These are phyloP conservation scores for Tragelaphus buxtoni DNA, from an alignment of 2,113 vertebrate genomes.

Conservation along the genomic window DNA sequence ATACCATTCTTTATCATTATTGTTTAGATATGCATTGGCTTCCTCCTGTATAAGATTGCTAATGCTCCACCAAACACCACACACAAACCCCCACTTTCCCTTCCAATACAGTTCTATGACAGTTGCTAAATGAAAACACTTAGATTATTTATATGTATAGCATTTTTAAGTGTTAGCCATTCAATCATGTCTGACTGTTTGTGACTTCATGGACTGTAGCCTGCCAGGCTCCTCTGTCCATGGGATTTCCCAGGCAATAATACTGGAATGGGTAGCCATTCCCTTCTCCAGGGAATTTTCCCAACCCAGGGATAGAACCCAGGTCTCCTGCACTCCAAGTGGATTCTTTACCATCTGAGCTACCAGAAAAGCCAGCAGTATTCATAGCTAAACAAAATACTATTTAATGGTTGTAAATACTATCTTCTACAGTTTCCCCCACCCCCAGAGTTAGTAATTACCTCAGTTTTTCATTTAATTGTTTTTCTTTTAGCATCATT, in stretches of 20 bases:
- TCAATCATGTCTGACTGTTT: not conserved
- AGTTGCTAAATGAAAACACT: not conserved
- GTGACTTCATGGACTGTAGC: not conserved
- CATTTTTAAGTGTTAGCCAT: not conserved
- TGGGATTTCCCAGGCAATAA: not conserved
- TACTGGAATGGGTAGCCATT: not conserved
- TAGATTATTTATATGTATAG: not conserved
- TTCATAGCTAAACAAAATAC: not conserved
- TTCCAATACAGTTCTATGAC: not conserved
- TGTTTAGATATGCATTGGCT: constrained; percentile 29
- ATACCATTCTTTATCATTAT: constrained; percentile 10
- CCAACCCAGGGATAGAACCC: not conserved
- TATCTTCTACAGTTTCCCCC: not conserved
- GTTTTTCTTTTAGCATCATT: not conserved
- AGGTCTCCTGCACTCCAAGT: not conserved
- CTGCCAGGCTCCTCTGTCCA: not conserved
- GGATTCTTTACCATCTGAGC: not conserved
- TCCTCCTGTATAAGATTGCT: not conserved
- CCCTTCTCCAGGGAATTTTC: not conserved
- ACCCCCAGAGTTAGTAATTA: constrained; percentile 21
- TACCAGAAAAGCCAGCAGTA: not conserved
- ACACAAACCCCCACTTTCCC: not conserved
- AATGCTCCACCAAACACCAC: not conserved
- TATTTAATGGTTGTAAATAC: not conserved
- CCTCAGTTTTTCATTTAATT: constrained; percentile 20